phyloP scores from a whole-genome alignment of 2,797 vertebrate species.

The Rhinatrema bivittatum region DNA sequence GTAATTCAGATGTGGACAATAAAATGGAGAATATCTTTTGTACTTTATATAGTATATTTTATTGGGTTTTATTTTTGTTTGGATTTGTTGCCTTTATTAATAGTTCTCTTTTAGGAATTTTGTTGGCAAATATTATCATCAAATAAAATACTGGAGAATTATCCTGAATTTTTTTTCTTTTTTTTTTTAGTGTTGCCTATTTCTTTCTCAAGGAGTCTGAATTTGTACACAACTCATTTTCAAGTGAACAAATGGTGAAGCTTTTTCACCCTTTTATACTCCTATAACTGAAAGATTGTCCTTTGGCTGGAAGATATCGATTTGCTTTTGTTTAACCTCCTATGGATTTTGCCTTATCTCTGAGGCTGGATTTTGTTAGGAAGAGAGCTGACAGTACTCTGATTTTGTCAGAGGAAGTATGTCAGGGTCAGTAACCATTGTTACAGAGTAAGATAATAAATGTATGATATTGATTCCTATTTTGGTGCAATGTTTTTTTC shows the following conservation, averaged over 20 bases:
- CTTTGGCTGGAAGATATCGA: slow-evolving; percentile 43
- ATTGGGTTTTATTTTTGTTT: no score
- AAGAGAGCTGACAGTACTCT: slow-evolving; percentile 44
- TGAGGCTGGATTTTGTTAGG: slow-evolving; percentile 21
- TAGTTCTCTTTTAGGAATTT: no score
- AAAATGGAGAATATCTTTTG: no score
- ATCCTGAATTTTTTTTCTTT: no score
- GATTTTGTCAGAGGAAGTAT: slow-evolving; percentile 34
- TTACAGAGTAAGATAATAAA: slow-evolving; percentile 24
- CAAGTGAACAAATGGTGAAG: slow-evolving; percentile 32
- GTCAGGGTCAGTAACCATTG: slow-evolving; percentile 21
- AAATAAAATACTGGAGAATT: no score
- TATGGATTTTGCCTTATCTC: slow-evolving; percentile 35
- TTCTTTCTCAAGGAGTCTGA: no score
- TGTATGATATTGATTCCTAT: slow-evolving; percentile 14
- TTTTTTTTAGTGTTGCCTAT: no score
- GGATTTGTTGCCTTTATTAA: no score
- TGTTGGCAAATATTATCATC: no score
- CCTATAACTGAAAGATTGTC: slow-evolving; percentile 26
- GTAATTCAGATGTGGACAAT: no score
- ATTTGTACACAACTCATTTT: slow-evolving; percentile 34
- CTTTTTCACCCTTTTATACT: slow-evolving; percentile 19
- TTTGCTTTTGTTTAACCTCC: slow-evolving; percentile 38
- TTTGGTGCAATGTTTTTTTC: slow-evolving; percentile 1
- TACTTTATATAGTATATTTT: no score